Percentiles rank a stretch among this genome's conserved stretches.
These are phyloP conservation scores for Megaceryle maxima DNA, from an alignment of 2,113 vertebrate species.

Conservation along the genomic window DNA sequence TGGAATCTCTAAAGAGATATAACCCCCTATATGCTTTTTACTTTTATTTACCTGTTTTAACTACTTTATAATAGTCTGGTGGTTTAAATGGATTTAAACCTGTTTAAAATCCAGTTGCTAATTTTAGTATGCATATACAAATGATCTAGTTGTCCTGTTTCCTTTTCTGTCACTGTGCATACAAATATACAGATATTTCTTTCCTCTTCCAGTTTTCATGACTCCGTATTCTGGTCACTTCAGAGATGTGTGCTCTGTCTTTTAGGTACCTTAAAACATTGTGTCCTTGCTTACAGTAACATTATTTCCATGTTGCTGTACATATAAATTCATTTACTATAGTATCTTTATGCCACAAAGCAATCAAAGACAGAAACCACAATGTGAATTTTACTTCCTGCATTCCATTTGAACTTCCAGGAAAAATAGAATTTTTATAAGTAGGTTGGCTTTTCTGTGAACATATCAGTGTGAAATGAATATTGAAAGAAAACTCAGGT, in stretches of 20 bases:
- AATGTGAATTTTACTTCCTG: not conserved
- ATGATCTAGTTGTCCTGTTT: not conserved
- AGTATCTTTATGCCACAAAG: not conserved
- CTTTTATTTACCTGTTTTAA: conserved; percentile 27
- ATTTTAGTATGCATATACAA: not conserved
- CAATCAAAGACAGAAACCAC: not conserved
- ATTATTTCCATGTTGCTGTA: not conserved
- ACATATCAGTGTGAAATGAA: not conserved
- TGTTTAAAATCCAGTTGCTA: not conserved
- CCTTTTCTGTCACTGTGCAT: not conserved
- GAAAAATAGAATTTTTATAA: not conserved
- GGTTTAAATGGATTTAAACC: not conserved
- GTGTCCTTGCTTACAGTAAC: not conserved
- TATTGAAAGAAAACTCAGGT: not conserved
- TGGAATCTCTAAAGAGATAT: conserved; percentile 31
- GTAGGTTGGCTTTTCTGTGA: not conserved
- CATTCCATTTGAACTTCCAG: not conserved
- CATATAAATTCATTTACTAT: not conserved
- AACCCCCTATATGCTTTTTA: not conserved
- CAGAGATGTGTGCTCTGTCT: not conserved
- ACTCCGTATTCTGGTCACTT: not conserved
- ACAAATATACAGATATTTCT: not conserved
- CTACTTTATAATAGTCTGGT: not conserved
- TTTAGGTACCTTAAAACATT: not conserved
- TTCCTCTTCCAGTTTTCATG: not conserved